Base-by-base conservation (phyloP, 2,797 vertebrate species). In the Artibeus jamaicensis region DNA sequence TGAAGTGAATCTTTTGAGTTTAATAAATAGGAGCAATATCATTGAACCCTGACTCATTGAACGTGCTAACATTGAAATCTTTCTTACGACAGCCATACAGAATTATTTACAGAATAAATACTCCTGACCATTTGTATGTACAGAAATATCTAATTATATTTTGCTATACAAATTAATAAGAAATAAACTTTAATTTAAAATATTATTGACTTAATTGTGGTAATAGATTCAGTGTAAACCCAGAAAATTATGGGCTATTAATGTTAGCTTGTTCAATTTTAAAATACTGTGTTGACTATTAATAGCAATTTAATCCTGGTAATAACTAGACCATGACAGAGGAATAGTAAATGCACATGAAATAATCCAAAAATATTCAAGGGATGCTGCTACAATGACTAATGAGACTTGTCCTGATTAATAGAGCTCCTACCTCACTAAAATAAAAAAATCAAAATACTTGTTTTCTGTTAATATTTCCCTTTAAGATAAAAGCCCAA, bases 131-230 rank as follows among this genome's bases (percentile, higher is more conserved):
- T 24, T 96, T 55, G 79, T 65, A 96, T 82, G 32, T 95, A 96
- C 71, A 73, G 88, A 97, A 97, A 98, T 62, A 94, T 70, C 89
- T 97, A 97, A 97, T 97, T 97, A 93, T 96, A 97, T 97, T 98
- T 98, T 97, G 86, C 83, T 81, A 94, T 79, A 95, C 87, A 97
- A 98, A 98, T 88, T 92, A 97, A 85, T 59, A 96, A 62, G 92
- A 97, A 98, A 93, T 97, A 98, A 98, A 95, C 84, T 97, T 96
- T 96, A 50, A 9, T 97, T 98, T 97, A 96, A 98, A 98, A 95
- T 96, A 96, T 90, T 91, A 96, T 98, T 98, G 97, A 96, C 95
- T 98, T 98, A 98, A 98, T 98, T 98, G 97, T 89, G 93, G 70
- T 97, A 98, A 98, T 97, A 95, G 92, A 94, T 97, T 97, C 94